These are phyloP conservation scores for Lepisosteus oculatus DNA, from an alignment of 2,113 vertebrate genomes.

Conservation along the genomic window DNA sequence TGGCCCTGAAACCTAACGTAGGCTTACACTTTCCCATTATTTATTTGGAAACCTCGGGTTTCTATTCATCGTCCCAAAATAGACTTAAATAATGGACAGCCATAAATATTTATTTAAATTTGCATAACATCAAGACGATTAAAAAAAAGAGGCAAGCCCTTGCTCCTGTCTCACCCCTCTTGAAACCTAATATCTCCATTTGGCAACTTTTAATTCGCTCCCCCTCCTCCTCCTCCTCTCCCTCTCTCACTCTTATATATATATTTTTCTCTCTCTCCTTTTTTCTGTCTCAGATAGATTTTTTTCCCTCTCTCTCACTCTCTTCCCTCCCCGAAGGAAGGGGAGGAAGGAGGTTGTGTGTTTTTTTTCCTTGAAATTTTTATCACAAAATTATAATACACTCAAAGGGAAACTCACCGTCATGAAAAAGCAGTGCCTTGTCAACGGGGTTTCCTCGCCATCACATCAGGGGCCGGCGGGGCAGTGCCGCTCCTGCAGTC, in stretches of 20 bases:
- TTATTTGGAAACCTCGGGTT: conserved; percentile 15
- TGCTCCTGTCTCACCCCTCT: conserved; percentile 79
- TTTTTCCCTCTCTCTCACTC: conserved; percentile 69
- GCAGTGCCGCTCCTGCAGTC: conserved; percentile 60
- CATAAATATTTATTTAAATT: conserved; percentile 68
- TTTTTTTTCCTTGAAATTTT: conserved; percentile 99
- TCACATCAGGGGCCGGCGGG: conserved; percentile 93
- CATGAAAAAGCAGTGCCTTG: conserved; percentile 99
- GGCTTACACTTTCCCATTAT: conserved; percentile 11
- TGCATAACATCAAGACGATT: conserved; percentile 69
- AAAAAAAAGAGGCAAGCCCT: conserved; percentile 65
- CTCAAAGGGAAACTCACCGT: conserved; percentile 99
- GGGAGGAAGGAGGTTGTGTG: conserved; percentile 92
- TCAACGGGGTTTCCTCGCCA: conserved; percentile 99
- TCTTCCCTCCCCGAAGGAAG: conserved; percentile 90
- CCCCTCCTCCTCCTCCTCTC: conserved; percentile 63
- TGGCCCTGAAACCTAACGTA: conserved; percentile 15
- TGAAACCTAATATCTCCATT: conserved; percentile 99
- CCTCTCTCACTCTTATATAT: conserved; percentile 83
- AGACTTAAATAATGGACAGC: conserved; percentile 26
- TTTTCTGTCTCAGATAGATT: conserved; percentile 87
- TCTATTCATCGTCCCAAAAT: conserved; percentile 13
- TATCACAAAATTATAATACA: conserved; percentile 99
- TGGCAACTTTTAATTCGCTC: conserved; percentile 99
- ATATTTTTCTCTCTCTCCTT: conserved; percentile 71